Evolutionary conservation across 2,113 vertebrate species (phyloP).

Genomic region (Sinocyclocheilus anophthalmus): DNA sequence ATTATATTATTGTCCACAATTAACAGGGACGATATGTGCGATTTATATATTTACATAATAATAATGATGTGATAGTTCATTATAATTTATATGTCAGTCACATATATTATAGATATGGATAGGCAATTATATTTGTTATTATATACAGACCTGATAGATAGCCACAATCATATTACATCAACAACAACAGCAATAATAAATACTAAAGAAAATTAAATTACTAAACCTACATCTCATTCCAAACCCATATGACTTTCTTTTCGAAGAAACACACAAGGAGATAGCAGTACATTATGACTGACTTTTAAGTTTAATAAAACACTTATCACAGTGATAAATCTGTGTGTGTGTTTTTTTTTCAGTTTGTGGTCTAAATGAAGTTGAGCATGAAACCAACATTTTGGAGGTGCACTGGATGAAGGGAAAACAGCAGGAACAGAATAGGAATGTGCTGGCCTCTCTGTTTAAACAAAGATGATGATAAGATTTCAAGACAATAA

Average conservation of each 20-base stretch:
- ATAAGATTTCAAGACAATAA: conserved; percentile 80
- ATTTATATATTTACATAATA: no score
- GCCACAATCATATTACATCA: background rate
- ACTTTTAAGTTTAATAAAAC: background rate
- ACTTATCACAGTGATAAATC: background rate
- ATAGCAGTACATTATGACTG: background rate
- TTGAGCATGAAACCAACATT: conserved; percentile 5
- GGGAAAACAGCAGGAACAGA: conserved; percentile 60
- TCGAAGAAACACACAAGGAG: background rate
- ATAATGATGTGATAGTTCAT: no score
- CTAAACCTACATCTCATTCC: background rate
- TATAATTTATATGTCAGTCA: no score
- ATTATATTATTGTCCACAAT: no score
- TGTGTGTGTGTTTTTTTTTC: no score
- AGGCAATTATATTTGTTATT: no score
- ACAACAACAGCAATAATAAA: background rate
- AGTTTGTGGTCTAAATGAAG: background rate
- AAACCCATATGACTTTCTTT: background rate
- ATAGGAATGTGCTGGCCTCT: conserved; percentile 73
- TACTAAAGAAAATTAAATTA: background rate
- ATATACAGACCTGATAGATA: background rate
- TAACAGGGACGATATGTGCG: no score
- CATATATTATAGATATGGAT: no score
- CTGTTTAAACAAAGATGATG: conserved; percentile 76
- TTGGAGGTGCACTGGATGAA: conserved; percentile 46